Evolutionary conservation across 2,113 vertebrate genomes (phyloP), one percentile per base, ranked within the genome.

Genomic region (Limnothrissa miodon): DNA sequence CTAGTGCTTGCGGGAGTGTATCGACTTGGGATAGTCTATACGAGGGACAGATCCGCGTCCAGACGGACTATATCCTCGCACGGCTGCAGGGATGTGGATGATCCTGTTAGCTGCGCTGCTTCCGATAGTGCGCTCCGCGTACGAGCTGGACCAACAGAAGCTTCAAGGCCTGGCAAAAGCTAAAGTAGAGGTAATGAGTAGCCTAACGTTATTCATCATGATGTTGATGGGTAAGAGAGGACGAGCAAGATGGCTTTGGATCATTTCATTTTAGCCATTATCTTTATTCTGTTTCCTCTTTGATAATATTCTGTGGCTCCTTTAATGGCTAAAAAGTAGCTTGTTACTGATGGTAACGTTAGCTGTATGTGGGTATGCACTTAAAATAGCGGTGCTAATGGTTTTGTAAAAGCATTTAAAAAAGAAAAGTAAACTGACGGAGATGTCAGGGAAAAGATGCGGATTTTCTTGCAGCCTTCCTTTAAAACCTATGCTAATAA

Each of bases 121-220:
- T 13, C 93, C 92, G 13, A 92, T 87, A 79, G 86, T 90, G 36
- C 10, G 82, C 70, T 91, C 91, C 78, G 89, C 92, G 56, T 93
- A 93, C 84, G 91, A 93, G 15, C 88, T 94, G 80, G 93, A 96
- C 80, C 85, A 90, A 89, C 87, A 92, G 44, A 95, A 95, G 46
- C 91, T 96, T 87, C 91, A 92, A 1, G 93, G 94, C 56, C 90
- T 99, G 86, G 95, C 96, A 1, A 93, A 92, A 84, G 97, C 95
- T 42, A 95, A 94, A 87, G 96, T 99, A 89, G 97, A 98, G 96
- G 97, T 98, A 93, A 91, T 80, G 19, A 19, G 56, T 5, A 66
- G n/a, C n/a, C n/a, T n/a, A n/a, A n/a, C n/a, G n/a, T n/a, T 33
- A 39, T 33, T 10, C 10, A 9, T 62, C 10, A 62, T 74, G 66